phyloP scores from a whole-genome alignment of 2,888 invertebrate species.

The Lymantria dispar region DNA sequence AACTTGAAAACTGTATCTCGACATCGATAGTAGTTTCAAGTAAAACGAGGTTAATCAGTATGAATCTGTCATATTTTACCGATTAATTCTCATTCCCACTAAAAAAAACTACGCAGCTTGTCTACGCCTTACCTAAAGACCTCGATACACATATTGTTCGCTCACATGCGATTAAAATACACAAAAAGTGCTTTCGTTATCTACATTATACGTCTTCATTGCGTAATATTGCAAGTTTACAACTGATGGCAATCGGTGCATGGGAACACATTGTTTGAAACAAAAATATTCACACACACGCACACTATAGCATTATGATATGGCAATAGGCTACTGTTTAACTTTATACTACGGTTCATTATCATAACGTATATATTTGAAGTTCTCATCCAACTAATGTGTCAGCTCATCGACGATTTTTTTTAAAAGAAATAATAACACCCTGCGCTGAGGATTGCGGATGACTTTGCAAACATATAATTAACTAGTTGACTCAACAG shows the following conservation, averaged over 20 bases:
- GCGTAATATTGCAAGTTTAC: conserved; percentile 73
- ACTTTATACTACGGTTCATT: conserved; percentile 19
- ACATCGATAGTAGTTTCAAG: no score
- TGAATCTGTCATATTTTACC: no score
- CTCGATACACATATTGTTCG: conserved; percentile 59
- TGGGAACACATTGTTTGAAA: conserved; percentile 66
- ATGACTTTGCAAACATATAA: no score
- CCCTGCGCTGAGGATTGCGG: no score
- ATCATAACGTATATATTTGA: no score
- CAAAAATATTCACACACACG: conserved; percentile 67
- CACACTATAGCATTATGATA: conserved; percentile 60
- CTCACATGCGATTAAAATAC: conserved; percentile 59
- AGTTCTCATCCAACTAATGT: no score
- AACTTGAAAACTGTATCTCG: no score
- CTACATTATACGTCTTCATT: conserved; percentile 68
- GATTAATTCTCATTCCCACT: not conserved
- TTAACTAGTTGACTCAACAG: no score
- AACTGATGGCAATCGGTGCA: conserved; percentile 70
- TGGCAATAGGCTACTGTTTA: conserved; percentile 49
- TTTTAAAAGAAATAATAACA: no score
- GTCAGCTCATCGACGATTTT: no score
- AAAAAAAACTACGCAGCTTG: conserved; percentile 2
- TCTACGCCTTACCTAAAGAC: conserved; percentile 50
- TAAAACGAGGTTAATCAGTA: no score
- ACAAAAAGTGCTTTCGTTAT: conserved; percentile 74